Evolutionary conservation across 1,140 invertebrate genomes (phyloP), one percentile per base, ranked within the genome.

Genomic region (Epicauta chinensis): DNA sequence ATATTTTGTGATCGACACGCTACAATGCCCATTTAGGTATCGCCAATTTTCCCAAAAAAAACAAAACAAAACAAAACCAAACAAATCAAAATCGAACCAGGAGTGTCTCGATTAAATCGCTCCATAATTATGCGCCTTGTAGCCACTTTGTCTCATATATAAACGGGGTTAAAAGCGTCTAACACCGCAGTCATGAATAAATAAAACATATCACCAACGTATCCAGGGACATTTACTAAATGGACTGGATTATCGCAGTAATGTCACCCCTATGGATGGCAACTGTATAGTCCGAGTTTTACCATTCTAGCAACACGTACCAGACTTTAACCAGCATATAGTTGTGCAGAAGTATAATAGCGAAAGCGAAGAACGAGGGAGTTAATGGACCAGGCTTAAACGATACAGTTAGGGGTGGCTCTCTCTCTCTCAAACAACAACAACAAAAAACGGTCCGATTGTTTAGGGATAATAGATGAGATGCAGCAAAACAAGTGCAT

Each of bases 191-290:
- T 14, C 30, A 51, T 51, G 48, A 51, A 42, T 51, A 43, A 51
- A 51, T 43, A 51, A 41, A 16, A 14, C 46, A 51, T 46, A 43
- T 34, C 16, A 42, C 16, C 39, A 34, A 2, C 3, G 36, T 16
- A 31, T 9, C 50, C 41, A 35, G 15, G 14, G 41, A 41, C 40
- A 53, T 41, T 32, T 40, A 49, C 15, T 34, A 51, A 51, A 51
- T 51, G 48, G 48, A 51, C 48, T 13, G 48, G 48, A 51, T 51
- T 51, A 51, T 51, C 30, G 48, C n/a, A n/a, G n/a, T 38, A 30
- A 42, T 51, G 48, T 51, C 48, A 42, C 48, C 48, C 48, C 32
- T 10, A n/a, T 34, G 32, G 32, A 9, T 34, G 32, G 5, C 3
- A 11, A 34, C 29, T 5, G 29, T 10, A 30, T 30, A 23, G 10